These are phyloP conservation scores for Drosophila pruinosa DNA, from an alignment of 1,140 invertebrate genomes.

Conservation along the genomic window DNA sequence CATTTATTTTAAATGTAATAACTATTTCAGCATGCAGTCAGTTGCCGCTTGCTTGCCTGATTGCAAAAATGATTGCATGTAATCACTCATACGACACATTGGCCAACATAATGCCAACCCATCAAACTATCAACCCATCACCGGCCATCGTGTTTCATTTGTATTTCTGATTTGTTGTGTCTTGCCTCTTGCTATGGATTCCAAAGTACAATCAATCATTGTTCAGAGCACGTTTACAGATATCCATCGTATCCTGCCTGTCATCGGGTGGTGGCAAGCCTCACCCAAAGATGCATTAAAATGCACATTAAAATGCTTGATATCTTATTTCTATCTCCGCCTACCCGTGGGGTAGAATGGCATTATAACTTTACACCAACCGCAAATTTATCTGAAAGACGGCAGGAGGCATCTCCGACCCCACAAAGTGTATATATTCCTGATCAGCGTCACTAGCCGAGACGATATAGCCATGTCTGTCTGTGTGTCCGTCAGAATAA, in stretches of 20 bases:
- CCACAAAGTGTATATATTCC: too few species aligned
- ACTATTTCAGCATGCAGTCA: constrained; percentile 50
- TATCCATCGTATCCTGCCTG: background rate
- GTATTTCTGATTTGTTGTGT: constrained; percentile 29
- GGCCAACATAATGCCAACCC: constrained; percentile 14
- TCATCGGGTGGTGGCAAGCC: background rate
- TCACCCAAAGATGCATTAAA: background rate
- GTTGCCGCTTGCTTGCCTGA: constrained; percentile 25
- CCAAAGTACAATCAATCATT: constrained; percentile 43
- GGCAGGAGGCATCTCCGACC: too few species aligned
- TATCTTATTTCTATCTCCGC: background rate
- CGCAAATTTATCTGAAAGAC: too few species aligned
- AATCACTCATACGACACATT: constrained; percentile 52
- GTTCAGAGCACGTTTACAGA: background rate
- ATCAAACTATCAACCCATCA: constrained; percentile 1
- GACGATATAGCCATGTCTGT: too few species aligned
- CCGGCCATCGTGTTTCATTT: constrained; percentile 8
- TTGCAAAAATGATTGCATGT: constrained; percentile 52
- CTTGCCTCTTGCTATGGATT: constrained; percentile 24
- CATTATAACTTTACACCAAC: too few species aligned
- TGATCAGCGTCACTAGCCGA: too few species aligned
- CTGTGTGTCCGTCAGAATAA: too few species aligned
- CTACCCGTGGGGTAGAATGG: too few species aligned
- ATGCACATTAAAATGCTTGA: background rate
- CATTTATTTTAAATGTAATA: constrained; percentile 56